Conservation (phyloP, 2,797 vertebrate genomes). For the Gastrophryne carolinensis region DNA sequence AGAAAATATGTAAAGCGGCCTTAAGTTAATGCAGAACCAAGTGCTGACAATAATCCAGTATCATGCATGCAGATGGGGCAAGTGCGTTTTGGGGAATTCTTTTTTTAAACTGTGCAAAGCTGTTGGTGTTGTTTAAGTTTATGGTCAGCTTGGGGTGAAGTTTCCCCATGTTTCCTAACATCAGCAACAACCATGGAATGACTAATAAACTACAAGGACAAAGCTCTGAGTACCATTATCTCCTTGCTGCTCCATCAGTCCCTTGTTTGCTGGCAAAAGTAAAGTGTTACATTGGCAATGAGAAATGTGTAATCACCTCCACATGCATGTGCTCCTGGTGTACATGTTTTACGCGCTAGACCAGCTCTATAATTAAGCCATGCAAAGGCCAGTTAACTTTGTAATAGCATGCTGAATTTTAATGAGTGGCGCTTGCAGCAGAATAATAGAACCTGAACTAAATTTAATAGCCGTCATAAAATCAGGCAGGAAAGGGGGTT, state of each 20-base stretch:
- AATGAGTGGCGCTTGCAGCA: not conserved
- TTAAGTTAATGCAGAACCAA: too few relatives aligned
- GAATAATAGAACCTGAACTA: not conserved
- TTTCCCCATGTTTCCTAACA: too few relatives aligned
- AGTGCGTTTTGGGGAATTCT: too few relatives aligned
- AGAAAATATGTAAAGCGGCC: too few relatives aligned
- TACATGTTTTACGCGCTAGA: conserved; percentile 25
- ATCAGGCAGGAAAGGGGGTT: not conserved
- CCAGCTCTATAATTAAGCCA: conserved; percentile 33
- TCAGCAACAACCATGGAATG: too few relatives aligned
- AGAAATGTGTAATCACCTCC: conserved; percentile 7
- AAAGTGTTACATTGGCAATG: not conserved
- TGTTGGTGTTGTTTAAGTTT: too few relatives aligned
- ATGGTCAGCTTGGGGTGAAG: too few relatives aligned
- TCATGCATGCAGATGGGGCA: too few relatives aligned
- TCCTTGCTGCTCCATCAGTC: conserved; percentile 20
- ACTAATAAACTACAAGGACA: not conserved
- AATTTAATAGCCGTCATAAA: not conserved
- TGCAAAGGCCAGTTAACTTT: conserved; percentile 22
- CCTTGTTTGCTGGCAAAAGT: not conserved
- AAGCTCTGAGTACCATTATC: not conserved
- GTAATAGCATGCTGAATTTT: not conserved
- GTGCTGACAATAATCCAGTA: too few relatives aligned
- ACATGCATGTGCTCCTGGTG: not conserved
- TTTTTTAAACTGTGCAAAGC: too few relatives aligned